Conservation (phyloP, 2,113 vertebrate species). For the Ellobius talpinus region DNA sequence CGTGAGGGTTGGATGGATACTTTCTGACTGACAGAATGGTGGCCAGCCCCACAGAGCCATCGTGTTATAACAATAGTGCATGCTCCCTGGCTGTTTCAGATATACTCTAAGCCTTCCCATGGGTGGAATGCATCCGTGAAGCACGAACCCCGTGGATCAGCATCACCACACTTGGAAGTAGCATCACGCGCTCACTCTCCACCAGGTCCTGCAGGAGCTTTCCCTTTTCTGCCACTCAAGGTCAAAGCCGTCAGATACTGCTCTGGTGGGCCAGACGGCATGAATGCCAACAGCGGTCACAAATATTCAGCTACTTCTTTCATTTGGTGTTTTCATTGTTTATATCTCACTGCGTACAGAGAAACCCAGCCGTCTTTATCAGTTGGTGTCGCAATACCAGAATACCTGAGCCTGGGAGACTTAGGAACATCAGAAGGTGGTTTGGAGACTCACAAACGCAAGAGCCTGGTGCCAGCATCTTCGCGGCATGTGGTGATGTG, state of each 20-base stretch:
- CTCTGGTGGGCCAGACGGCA: neutral
- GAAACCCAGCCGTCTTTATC: neutral
- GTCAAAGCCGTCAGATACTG: neutral
- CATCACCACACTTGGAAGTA: neutral
- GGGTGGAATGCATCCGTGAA: fast-evolving
- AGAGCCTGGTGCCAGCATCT: no score
- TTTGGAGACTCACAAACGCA: neutral
- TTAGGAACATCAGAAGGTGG: neutral
- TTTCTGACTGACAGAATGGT: neutral
- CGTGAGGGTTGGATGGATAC: fast-evolving
- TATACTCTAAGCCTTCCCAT: neutral
- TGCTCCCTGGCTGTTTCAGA: no score
- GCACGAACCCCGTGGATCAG: fast-evolving
- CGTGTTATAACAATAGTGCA: neutral
- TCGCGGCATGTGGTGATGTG: no score
- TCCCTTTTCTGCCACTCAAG: neutral
- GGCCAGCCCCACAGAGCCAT: fast-evolving
- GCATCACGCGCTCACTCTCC: fast-evolving
- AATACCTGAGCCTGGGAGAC: neutral
- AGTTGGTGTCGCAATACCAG: neutral
- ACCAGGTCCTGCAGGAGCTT: no score
- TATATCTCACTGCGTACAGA: neutral
- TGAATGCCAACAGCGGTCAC: fast-evolving
- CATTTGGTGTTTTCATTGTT: no score
- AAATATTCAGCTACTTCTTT: no score